phyloP scores from a whole-genome alignment of 2,113 vertebrate genomes.

The Oriolus oriolus region DNA sequence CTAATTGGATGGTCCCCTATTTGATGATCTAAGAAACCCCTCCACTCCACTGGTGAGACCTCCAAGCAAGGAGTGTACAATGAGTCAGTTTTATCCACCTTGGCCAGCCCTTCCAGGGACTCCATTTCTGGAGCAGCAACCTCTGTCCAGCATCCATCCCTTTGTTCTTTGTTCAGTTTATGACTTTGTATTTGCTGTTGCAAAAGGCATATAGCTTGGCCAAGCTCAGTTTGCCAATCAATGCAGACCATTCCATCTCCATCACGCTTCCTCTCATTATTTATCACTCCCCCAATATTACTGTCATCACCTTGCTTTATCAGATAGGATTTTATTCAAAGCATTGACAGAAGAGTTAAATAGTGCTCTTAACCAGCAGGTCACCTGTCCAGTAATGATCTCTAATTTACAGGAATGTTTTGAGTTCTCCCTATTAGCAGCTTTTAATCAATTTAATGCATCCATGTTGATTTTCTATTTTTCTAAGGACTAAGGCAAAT shows the following conservation, averaged over 20 bases:
- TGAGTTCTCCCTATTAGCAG: background rate
- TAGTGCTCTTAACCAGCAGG: background rate
- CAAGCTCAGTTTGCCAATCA: background rate
- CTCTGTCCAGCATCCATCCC: background rate
- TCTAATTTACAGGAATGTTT: constrained; percentile 12
- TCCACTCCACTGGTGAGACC: background rate
- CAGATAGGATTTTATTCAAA: background rate
- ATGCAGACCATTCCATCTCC: background rate
- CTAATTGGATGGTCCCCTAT: background rate
- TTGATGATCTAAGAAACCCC: background rate
- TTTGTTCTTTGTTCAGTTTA: background rate
- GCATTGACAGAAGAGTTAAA: background rate
- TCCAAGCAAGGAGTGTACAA: background rate
- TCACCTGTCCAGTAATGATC: background rate
- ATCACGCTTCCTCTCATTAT: background rate
- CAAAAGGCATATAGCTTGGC: background rate
- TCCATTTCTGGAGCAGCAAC: background rate
- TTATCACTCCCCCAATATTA: background rate
- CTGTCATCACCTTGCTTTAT: background rate
- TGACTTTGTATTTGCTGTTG: background rate
- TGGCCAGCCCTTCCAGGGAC: background rate
- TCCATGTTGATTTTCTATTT: background rate
- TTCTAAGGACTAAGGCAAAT: background rate
- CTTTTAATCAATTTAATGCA: constrained; percentile 9
- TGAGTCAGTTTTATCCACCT: fast-evolving